A percentile compares a stretch with the other conserved stretches of the same genome.
Conservation (phyloP, 2,113 vertebrate genomes). For the Cinclus cinclus region DNA sequence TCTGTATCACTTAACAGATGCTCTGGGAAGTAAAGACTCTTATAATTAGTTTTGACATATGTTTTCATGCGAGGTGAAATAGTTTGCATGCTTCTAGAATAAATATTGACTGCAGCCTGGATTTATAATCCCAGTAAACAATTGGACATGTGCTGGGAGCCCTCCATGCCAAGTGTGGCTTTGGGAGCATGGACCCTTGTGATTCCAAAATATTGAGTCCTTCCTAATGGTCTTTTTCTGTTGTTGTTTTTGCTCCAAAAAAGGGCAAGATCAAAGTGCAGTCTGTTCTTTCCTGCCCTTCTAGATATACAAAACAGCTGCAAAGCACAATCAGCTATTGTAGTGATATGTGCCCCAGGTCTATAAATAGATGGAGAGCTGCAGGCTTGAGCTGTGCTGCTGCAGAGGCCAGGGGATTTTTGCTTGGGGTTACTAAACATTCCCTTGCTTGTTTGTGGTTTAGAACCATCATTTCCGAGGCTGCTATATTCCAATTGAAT, state of each 20-base stretch:
- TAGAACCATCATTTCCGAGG: constrained; percentile 41
- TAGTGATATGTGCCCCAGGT: constrained; percentile 53
- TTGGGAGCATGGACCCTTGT: constrained; percentile 2
- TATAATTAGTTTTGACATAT: constrained; percentile 18
- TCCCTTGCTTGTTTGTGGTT: constrained; percentile 37
- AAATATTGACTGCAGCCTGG: constrained; percentile 50
- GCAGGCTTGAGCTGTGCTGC: not conserved
- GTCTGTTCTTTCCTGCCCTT: constrained; percentile 66
- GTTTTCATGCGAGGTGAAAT: constrained; percentile 55
- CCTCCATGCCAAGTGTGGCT: not conserved
- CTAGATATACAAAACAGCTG: constrained; percentile 70
- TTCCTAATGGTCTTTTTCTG: constrained; percentile 65
- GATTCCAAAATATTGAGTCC: constrained; percentile 60
- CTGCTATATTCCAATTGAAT: constrained; percentile 13
- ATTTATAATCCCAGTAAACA: constrained; percentile 49
- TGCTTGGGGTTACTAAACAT: constrained; percentile 46
- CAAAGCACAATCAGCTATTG: constrained; percentile 70
- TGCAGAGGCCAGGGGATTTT: constrained; percentile 65
- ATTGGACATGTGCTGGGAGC: not conserved
- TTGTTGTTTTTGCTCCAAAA: constrained; percentile 68
- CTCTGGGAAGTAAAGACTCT: not conserved
- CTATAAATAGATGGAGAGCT: constrained; percentile 70
- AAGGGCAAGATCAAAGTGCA: constrained; percentile 75
- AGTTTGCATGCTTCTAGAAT: constrained; percentile 41
- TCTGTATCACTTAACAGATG: constrained; percentile 17